Evolutionary conservation across 2,113 vertebrate species (phyloP).

Genomic region (Montifringilla adamsi): DNA sequence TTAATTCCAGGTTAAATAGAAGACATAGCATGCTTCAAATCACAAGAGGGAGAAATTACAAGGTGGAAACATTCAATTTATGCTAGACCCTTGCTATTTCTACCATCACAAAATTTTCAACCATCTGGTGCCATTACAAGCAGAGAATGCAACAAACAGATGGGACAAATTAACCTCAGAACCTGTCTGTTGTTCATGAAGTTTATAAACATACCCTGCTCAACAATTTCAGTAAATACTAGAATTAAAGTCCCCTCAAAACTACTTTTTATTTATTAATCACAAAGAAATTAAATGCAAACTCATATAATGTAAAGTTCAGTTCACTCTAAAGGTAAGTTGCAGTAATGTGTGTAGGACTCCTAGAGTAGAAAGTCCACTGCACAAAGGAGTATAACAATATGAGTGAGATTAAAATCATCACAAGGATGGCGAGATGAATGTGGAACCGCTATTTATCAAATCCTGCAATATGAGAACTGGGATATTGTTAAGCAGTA

Average conservation of each 20-base stretch:
- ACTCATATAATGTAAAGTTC: neutral
- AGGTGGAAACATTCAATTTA: conserved; percentile 4
- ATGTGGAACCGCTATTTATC: neutral
- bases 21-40: conserved; percentile 19
- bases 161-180: neutral
- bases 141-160: neutral
- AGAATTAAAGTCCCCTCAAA: neutral
- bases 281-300: neutral
- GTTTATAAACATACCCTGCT: neutral
- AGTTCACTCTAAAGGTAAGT: neutral
- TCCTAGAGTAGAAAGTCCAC: neutral
- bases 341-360: neutral
- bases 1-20: conserved; percentile 12
- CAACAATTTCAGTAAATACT: neutral
- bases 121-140: neutral
- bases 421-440: neutral
- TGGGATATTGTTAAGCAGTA: neutral
- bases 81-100: neutral
- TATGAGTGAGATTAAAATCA: neutral
- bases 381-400: neutral
- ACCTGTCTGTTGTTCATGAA: neutral
- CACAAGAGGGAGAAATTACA: neutral
- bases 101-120: neutral
- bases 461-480: neutral
- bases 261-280: neutral